These are phyloP conservation scores for Polypterus senegalus DNA, from an alignment of 2,113 vertebrate species.

Conservation along the genomic window DNA sequence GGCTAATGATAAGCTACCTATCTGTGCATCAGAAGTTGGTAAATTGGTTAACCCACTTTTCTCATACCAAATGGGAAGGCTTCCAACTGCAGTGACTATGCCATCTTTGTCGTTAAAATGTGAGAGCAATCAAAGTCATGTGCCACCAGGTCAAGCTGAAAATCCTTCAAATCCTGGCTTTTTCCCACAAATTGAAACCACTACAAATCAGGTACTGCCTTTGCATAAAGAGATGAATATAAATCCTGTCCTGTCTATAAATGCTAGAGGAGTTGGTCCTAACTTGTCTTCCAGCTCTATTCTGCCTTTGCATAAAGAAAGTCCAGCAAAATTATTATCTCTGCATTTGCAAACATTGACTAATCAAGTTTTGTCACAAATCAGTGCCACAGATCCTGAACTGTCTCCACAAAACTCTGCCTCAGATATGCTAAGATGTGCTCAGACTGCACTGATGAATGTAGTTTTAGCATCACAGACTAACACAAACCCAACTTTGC, in stretches of 20 bases:
- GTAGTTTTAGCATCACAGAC: neutral
- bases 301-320: constrained; percentile 31
- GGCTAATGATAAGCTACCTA: constrained; percentile 30
- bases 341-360: constrained; percentile 23
- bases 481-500: neutral
- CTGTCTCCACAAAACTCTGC: constrained; percentile 4
- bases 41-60: constrained; percentile 29
- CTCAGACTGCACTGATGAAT: neutral
- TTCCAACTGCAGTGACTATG: constrained; percentile 28
- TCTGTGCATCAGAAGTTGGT: constrained; percentile 52
- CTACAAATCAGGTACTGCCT: constrained; percentile 23
- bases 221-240: constrained; percentile 30
- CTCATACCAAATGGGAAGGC: constrained; percentile 18
- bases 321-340: constrained; percentile 25
- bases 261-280: constrained; percentile 10
- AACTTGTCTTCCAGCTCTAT: constrained; percentile 22
- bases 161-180: constrained; percentile 59
- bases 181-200: constrained; percentile 49
- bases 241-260: constrained; percentile 25
- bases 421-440: neutral
- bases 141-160: constrained; percentile 58
- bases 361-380: constrained; percentile 6
- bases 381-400: neutral
- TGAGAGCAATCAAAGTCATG: constrained; percentile 41
- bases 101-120: constrained; percentile 37